These are phyloP conservation scores for Philypnodon macrostomus DNA, from an alignment of 2,797 vertebrate genomes.

Conservation along the genomic window DNA sequence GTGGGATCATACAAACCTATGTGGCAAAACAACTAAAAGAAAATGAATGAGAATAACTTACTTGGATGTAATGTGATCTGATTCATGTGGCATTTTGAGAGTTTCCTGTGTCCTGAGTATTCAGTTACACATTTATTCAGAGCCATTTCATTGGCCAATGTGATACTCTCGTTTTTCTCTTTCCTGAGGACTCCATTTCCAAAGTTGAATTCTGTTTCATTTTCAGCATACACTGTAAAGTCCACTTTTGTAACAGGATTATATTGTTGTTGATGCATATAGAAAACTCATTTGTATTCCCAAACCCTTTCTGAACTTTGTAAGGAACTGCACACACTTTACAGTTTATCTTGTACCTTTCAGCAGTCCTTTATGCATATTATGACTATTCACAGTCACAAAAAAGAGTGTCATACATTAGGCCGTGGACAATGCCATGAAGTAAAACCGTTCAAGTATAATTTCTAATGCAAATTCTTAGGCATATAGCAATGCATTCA, in stretches of 20 bases:
- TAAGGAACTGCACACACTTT: conserved; percentile 19
- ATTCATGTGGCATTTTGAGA: background rate
- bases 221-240: background rate
- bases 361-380: conserved; percentile 24
- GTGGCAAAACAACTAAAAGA: background rate
- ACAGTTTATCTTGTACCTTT: conserved; percentile 15
- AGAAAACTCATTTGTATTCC: conserved; percentile 27
- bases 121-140: conserved; percentile 21
- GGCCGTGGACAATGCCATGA: conserved; percentile 1
- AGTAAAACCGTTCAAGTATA: background rate
- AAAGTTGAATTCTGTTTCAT: background rate
- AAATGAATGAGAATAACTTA: background rate
- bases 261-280: conserved; percentile 12
- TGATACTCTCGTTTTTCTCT: no score
- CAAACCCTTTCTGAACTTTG: conserved; percentile 11
- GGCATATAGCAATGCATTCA: no score
- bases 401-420: conserved; percentile 1
- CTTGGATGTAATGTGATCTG: background rate
- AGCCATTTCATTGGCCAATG: no score
- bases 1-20: no score
- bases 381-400: conserved; percentile 22
- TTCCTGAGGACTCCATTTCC: background rate
- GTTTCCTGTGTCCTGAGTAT: background rate
- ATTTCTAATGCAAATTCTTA: no score
- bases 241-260: background rate